Conservation (phyloP, 35 echinoderm and acorn worm species). For the Apostichopus californicus region DNA sequence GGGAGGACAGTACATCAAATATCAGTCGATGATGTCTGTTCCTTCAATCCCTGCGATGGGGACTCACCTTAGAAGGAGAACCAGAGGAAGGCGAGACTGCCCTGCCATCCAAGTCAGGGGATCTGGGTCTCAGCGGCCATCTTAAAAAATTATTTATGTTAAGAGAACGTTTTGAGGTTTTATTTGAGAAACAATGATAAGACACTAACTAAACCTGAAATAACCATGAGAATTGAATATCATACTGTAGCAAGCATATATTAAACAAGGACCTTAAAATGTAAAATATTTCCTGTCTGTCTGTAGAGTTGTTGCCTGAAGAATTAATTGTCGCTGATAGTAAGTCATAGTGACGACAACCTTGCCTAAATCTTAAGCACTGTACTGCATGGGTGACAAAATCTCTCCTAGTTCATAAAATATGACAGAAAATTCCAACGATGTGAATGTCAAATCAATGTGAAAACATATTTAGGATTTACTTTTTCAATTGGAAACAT, state of each 20-base stretch:
- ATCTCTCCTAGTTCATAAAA: not conserved
- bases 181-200: too few species aligned
- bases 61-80: conserved; percentile 62
- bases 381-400: not conserved
- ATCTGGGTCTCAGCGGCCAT: conserved; percentile 84
- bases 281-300: too few species aligned
- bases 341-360: too few species aligned
- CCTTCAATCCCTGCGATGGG: not conserved
- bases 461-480: too few species aligned
- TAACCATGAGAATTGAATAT: not conserved
- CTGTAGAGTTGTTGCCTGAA: too few species aligned
- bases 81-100: conserved; percentile 55
- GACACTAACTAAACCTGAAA: not conserved
- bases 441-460: too few species aligned
- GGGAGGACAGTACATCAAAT: too few species aligned
- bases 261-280: too few species aligned
- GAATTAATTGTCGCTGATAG: too few species aligned
- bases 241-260: not conserved
- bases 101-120: conserved; percentile 89
- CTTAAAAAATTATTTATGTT: conserved; percentile 21
- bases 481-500: too few species aligned
- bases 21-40: too few species aligned
- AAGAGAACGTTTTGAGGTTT: too few species aligned
- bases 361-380: not conserved
- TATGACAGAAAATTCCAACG: not conserved